Percentiles rank a stretch among this genome's conserved stretches.
Evolutionary conservation across 30 jellyfish, hydroid and myxozoan species (phyloP).

Genomic region (Clytia hemisphaerica): DNA sequence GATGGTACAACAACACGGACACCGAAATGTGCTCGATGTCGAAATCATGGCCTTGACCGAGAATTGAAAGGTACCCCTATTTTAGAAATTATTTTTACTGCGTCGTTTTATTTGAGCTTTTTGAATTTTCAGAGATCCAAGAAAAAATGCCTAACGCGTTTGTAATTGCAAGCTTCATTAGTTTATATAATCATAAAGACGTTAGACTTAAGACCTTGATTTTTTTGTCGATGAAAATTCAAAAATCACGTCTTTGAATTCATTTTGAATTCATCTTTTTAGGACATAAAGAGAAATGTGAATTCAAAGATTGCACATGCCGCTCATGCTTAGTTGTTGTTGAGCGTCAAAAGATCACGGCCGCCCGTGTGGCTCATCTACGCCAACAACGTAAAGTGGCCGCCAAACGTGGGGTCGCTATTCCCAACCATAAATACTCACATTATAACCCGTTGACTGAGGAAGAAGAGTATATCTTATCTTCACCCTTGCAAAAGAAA

Average conservation of each 20-base stretch:
- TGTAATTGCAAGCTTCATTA: too few species aligned
- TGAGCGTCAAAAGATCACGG: constrained; percentile 90
- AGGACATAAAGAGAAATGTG: constrained; percentile 94
- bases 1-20: constrained; percentile 41
- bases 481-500: constrained; percentile 39
- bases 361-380: constrained; percentile 90
- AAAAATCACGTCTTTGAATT: too few species aligned
- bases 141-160: too few species aligned
- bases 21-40: constrained; percentile 90
- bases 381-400: constrained; percentile 87
- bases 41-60: constrained; percentile 79
- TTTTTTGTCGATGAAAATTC: too few species aligned
- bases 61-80: constrained; percentile 46
- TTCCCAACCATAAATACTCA: constrained; percentile 14
- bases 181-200: too few species aligned
- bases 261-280: too few species aligned
- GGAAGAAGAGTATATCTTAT: constrained; percentile 69
- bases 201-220: too few species aligned
- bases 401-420: constrained; percentile 40
- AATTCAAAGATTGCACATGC: constrained; percentile 85
- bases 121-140: too few species aligned
- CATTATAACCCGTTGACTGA: constrained; percentile 50
- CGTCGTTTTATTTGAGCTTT: too few species aligned
- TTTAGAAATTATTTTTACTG: too few species aligned
- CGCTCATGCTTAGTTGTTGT: constrained; percentile 78